phyloP scores from a whole-genome alignment of 1,140 invertebrate genomes.

The Luehdorfia chinensis region DNA sequence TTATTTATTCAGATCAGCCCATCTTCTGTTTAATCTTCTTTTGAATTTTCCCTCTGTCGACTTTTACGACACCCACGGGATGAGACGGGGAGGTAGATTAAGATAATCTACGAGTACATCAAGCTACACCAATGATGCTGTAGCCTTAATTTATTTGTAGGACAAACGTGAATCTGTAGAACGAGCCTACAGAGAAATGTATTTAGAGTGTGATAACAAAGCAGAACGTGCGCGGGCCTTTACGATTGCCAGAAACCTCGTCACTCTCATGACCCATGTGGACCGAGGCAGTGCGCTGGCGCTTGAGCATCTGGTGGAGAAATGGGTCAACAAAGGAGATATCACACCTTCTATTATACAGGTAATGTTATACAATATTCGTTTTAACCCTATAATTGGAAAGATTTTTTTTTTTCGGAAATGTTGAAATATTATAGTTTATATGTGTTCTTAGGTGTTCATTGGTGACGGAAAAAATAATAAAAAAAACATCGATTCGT shows the following conservation, averaged over 20 bases:
- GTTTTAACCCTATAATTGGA: not conserved
- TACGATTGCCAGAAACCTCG: conserved; percentile 80
- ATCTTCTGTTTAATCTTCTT: no score
- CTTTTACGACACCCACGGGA: no score
- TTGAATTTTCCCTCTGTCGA: no score
- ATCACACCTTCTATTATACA: conserved; percentile 75
- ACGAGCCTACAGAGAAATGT: conserved; percentile 77
- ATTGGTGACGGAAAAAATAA: no score
- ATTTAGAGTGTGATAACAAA: conserved; percentile 59
- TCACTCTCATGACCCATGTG: conserved; percentile 77
- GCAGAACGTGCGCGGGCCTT: conserved; percentile 61
- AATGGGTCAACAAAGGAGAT: conserved; percentile 82
- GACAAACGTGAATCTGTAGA: conserved; percentile 79
- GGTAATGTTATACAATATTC: conserved; percentile 29
- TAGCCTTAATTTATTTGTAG: conserved; percentile 38
- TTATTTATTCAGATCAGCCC: no score
- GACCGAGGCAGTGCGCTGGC: conserved; percentile 78
- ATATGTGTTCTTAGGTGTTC: no score
- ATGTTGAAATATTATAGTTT: no score
- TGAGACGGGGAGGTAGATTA: no score
- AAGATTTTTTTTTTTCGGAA: no score
- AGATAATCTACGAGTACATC: no score
- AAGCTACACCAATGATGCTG: no score
- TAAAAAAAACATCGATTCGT: no score
- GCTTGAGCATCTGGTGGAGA: conserved; percentile 82